Conservation (phyloP, 2,888 invertebrate genomes). For the Neoaliturus tenellus region DNA sequence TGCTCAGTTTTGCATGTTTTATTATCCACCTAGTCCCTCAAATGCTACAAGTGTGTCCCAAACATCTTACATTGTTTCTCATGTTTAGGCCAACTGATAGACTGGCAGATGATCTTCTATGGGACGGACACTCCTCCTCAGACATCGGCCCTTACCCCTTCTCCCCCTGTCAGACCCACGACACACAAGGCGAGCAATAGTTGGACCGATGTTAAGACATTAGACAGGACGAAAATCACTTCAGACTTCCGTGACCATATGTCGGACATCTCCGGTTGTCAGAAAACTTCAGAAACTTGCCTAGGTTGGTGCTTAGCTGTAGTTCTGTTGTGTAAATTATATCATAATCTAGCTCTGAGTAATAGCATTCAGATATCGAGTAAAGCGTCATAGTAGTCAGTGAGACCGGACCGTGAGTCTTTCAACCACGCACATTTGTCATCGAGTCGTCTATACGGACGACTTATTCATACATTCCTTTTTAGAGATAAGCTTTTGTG, state of each 20-base stretch:
- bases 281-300: slow-evolving; percentile 63
- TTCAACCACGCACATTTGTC: slow-evolving; percentile 26
- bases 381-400: slow-evolving; percentile 26
- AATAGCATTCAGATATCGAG: neutral
- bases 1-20: no score
- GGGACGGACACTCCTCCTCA: slow-evolving; percentile 80
- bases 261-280: slow-evolving; percentile 60
- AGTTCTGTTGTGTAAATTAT: slow-evolving; percentile 53
- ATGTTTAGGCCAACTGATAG: slow-evolving; percentile 75
- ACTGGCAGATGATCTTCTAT: slow-evolving; percentile 90
- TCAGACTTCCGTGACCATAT: slow-evolving; percentile 41
- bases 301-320: slow-evolving; percentile 67
- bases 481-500: slow-evolving; percentile 8
- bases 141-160: slow-evolving; percentile 38
- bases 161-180: slow-evolving; percentile 57
- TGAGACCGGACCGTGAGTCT: neutral
- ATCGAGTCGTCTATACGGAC: neutral
- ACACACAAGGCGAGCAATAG: slow-evolving; percentile 57
- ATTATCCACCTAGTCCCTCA: no score
- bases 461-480: slow-evolving; percentile 42
- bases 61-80: neutral
- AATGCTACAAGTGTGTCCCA: no score
- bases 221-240: slow-evolving; percentile 33
- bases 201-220: slow-evolving; percentile 53
- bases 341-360: slow-evolving; percentile 33